These are phyloP conservation scores for Montipora sp. DNA, from an alignment of 64 coral and sea anemone genomes.

Conservation along the genomic window DNA sequence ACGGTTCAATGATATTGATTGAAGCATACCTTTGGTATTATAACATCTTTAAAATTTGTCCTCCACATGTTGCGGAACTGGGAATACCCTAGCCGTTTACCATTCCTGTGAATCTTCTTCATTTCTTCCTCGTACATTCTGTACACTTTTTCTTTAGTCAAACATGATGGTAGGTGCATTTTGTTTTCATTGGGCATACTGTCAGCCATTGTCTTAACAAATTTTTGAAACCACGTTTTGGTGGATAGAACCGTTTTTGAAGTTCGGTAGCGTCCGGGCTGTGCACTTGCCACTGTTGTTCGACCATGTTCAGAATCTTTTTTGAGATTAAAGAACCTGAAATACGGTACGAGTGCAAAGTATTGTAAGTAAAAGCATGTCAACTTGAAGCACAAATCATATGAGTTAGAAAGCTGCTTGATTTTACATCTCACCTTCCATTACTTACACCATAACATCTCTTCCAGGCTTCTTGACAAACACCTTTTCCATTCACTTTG, in stretches of 20 bases:
- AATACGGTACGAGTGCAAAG: not conserved
- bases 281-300: not conserved
- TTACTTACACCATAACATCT: not conserved
- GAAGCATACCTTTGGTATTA: not conserved
- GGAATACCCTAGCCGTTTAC: not conserved
- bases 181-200: not conserved
- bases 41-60: not conserved
- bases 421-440: not conserved
- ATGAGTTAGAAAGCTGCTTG: not conserved
- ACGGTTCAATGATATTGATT: not conserved
- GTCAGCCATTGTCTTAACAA: not conserved
- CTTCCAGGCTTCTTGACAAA: not conserved
- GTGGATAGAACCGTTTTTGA: not conserved
- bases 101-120: not conserved
- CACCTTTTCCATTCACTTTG: not conserved
- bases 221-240: not conserved
- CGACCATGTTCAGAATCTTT: not conserved
- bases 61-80: not conserved
- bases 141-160: not conserved
- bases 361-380: too few species aligned
- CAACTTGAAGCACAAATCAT: not conserved
- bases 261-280: not conserved
- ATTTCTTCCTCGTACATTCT: not conserved
- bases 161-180: not conserved
- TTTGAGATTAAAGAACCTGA: slow-evolving; percentile 13